These are phyloP conservation scores for Tricholauxania praeusta DNA, from an alignment of 2,888 invertebrate species.

Conservation along the genomic window DNA sequence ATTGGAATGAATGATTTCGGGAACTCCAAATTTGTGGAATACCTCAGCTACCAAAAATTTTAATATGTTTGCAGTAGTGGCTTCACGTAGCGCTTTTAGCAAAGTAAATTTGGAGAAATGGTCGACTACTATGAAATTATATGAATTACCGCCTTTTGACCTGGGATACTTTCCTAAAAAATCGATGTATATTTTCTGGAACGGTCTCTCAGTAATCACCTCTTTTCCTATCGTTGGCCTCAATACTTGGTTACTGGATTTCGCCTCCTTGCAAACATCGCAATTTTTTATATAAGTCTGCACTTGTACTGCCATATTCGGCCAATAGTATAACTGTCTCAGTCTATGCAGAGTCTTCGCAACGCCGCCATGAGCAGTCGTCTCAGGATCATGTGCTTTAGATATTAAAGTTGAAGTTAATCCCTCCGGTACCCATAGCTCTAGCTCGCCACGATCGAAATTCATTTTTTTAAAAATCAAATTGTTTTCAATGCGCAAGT, in stretches of 20 bases:
- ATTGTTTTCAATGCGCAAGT: no score
- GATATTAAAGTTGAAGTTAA: constrained; percentile 5
- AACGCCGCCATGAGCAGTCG: no score
- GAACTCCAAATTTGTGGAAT: not conserved
- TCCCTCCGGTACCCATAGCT: constrained; percentile 25
- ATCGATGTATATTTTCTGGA: constrained; percentile 28
- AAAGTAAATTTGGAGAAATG: constrained; percentile 34
- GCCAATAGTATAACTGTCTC: not conserved
- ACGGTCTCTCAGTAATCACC: no score
- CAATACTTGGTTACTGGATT: no score
- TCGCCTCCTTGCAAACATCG: no score
- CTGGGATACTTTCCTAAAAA: constrained; percentile 28
- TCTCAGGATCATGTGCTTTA: no score
- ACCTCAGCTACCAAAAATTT: constrained; percentile 2
- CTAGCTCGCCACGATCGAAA: not conserved
- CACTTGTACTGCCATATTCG: no score
- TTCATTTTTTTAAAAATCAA: constrained; percentile 9
- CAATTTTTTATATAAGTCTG: no score
- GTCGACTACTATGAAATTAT: constrained; percentile 30
- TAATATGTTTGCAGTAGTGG: constrained; percentile 25
- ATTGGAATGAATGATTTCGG: not conserved
- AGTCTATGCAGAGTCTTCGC: not conserved
- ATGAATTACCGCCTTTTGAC: constrained; percentile 6
- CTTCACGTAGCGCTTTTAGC: constrained; percentile 28
- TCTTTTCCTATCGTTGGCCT: no score